Percentiles rank a stretch among this genome's conserved stretches.
Evolutionary conservation across 2,888 invertebrate species (phyloP).

Genomic region (Sipha maydis): DNA sequence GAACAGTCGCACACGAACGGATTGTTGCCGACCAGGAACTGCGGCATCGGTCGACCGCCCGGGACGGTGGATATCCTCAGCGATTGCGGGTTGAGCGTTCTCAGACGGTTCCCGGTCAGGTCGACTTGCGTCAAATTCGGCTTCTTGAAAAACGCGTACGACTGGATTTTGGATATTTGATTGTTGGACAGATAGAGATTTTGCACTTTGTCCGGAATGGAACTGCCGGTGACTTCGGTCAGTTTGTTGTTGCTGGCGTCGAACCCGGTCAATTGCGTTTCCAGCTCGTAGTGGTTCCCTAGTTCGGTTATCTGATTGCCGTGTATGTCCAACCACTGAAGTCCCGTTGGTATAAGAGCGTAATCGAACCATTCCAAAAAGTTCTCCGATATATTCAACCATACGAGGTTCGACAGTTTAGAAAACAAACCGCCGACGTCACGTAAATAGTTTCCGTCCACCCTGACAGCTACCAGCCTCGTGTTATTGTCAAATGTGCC

Average conservation of each 20-base stretch:
- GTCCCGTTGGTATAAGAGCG: slow-evolving; percentile 83
- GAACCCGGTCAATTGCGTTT: slow-evolving; percentile 81
- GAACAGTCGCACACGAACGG: slow-evolving; percentile 89
- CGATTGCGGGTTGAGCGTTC: slow-evolving; percentile 79
- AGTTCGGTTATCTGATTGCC: slow-evolving; percentile 84
- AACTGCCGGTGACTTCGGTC: slow-evolving; percentile 83
- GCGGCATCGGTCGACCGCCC: slow-evolving; percentile 77
- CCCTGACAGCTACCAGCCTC: slow-evolving; percentile 81
- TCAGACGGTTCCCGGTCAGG: slow-evolving; percentile 82
- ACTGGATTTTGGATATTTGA: slow-evolving; percentile 83
- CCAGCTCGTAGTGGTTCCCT: slow-evolving; percentile 86
- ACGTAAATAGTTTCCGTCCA: slow-evolving; percentile 83
- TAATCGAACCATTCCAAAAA: slow-evolving; percentile 86
- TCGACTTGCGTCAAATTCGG: slow-evolving; percentile 85
- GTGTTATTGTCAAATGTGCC: slow-evolving; percentile 82
- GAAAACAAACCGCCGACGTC: slow-evolving; percentile 83
- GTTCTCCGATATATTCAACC: slow-evolving; percentile 89
- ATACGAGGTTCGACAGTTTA: slow-evolving; percentile 82
- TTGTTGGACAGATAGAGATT: slow-evolving; percentile 83
- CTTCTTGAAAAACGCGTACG: slow-evolving; percentile 88
- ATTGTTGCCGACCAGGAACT: slow-evolving; percentile 86
- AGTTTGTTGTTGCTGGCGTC: slow-evolving; percentile 85
- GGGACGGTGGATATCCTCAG: slow-evolving; percentile 81
- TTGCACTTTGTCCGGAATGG: slow-evolving; percentile 85
- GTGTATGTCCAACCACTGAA: slow-evolving; percentile 87